Evolutionary conservation across 2,888 invertebrate species (phyloP).

Genomic region (Trachelus tabidus): DNA sequence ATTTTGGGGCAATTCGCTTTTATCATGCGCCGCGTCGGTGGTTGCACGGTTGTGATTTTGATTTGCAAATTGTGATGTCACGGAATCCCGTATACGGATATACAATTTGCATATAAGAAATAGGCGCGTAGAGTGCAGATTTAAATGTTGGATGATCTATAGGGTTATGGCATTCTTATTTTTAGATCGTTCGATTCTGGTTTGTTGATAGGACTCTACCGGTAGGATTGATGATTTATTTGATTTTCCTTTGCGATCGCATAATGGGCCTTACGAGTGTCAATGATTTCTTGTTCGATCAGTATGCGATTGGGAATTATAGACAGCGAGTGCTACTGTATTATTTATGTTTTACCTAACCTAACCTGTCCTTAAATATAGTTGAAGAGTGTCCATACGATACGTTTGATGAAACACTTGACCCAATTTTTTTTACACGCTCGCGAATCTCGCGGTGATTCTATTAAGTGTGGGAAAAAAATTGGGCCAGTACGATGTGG

Average conservation of each 20-base stretch:
- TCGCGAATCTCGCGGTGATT: slow-evolving; percentile 24
- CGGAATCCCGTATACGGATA: no score
- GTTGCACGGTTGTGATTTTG: no score
- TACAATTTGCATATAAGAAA: no score
- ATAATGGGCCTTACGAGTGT: not conserved
- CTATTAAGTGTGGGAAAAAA: not conserved
- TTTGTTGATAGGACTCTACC: not conserved
- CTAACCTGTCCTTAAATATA: not conserved
- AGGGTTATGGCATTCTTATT: not conserved
- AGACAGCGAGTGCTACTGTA: not conserved
- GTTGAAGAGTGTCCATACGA: not conserved
- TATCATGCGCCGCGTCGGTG: no score
- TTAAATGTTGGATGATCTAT: no score
- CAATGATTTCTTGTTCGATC: not conserved
- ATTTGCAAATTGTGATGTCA: no score
- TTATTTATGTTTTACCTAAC: no score
- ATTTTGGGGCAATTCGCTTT: no score
- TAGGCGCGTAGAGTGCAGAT: no score
- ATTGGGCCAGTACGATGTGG: not conserved
- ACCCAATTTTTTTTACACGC: slow-evolving; percentile 34
- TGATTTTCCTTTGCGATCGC: not conserved
- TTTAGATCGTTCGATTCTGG: not conserved
- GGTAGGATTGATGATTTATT: not conserved
- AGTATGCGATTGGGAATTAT: not conserved
- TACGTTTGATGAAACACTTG: slow-evolving; percentile 28